These are phyloP conservation scores for Chanos chanos DNA, from an alignment of 2,797 vertebrate genomes.

Conservation along the genomic window DNA sequence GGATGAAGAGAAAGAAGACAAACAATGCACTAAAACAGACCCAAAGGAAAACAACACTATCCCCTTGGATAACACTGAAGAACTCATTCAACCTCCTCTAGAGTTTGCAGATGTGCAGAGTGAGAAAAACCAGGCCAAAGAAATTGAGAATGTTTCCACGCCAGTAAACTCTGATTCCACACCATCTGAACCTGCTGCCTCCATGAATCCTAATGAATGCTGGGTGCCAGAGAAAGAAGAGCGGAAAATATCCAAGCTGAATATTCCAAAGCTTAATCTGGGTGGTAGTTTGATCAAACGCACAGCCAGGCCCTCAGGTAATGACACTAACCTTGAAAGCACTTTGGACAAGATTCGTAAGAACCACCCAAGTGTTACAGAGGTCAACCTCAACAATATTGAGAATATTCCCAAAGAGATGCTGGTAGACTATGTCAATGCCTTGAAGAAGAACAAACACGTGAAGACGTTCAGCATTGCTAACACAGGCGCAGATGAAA, in stretches of 20 bases:
- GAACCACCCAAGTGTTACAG: conserved; percentile 82
- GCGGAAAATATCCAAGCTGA: conserved; percentile 84
- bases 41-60: conserved; percentile 3
- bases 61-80: neutral
- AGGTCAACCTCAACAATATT: conserved; percentile 97
- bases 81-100: conserved; percentile 12
- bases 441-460: conserved; percentile 90
- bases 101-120: conserved; percentile 25
- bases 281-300: conserved; percentile 84
- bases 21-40: conserved; percentile 25
- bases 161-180: conserved; percentile 26
- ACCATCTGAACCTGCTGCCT: conserved; percentile 17
- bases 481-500: conserved; percentile 93
- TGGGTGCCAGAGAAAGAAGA: conserved; percentile 67
- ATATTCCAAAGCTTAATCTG: conserved; percentile 82
- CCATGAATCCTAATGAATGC: too few species aligned
- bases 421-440: conserved; percentile 88
- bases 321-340: conserved; percentile 92
- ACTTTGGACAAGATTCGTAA: conserved; percentile 84
- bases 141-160: conserved; percentile 8
- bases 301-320: conserved; percentile 93
- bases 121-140: conserved; percentile 19
- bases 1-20: conserved; percentile 27
- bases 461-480: conserved; percentile 90
- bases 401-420: conserved; percentile 97